A percentile compares a stretch with the other conserved stretches of the same genome.
Conservation (phyloP, 2,797 vertebrate species). For the Cephalopachus bancanus region DNA sequence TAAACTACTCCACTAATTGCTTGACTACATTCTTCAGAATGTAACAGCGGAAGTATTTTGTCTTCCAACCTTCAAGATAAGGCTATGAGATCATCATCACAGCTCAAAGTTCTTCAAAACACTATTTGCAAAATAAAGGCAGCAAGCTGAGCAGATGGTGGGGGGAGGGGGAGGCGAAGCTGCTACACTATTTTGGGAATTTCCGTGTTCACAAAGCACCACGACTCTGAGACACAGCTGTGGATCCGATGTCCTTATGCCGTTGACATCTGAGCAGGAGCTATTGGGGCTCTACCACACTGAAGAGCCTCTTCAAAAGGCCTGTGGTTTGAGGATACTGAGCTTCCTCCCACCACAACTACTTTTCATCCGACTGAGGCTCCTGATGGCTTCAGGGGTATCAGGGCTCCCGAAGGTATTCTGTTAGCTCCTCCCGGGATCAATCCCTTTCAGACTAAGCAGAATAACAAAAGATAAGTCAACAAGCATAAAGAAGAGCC, state of each 20-base stretch:
- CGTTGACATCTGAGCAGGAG: conserved; percentile 24
- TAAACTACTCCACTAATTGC: conserved; percentile 49
- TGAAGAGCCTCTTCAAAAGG: conserved; percentile 41
- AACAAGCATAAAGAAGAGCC: not conserved
- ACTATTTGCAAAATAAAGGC: conserved; percentile 48
- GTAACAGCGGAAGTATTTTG: conserved; percentile 56
- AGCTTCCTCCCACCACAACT: not conserved
- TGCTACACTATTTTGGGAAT: conserved; percentile 17
- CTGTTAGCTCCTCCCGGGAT: not conserved
- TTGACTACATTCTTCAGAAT: conserved; percentile 38
- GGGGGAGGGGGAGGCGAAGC: not conserved
- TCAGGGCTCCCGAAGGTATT: not conserved
- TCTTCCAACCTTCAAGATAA: conserved; percentile 49
- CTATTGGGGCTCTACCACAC: not conserved
- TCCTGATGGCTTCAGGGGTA: not conserved
- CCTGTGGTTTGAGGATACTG: not conserved
- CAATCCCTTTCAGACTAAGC: not conserved
- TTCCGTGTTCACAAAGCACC: not conserved
- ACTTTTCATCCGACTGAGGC: not conserved
- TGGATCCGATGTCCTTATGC: not conserved
- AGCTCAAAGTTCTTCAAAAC: conserved; percentile 23
- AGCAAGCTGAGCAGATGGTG: not conserved
- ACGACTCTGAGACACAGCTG: not conserved
- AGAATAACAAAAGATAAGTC: not conserved
- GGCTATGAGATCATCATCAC: conserved; percentile 9